Evolutionary conservation across 2,888 invertebrate species (phyloP), one percentile per base, ranked within the genome.

Genomic region (Hesperia comma): DNA sequence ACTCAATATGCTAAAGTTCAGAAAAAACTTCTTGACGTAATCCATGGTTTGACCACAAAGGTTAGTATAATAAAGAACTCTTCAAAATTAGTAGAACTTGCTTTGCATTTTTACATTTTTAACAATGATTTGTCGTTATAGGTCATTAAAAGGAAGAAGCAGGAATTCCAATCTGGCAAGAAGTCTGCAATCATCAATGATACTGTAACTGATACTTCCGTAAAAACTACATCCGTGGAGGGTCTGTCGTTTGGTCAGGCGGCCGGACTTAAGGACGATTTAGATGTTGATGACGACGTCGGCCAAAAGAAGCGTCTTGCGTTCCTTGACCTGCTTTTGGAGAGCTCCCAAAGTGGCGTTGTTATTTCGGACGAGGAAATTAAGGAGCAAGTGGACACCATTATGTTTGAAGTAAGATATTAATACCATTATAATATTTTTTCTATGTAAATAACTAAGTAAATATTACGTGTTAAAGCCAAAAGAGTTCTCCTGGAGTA

Each of bases 281-380:
- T 97, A 75, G 96, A 96, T 80, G 96, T 96, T 54, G 97, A 97
- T 67, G 95, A 95, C 62, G 96, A 96, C 79, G 94, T 96, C 67
- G 96, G 96, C 14, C 95, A 96, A 79, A 97, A 97, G 88, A 96
- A 95, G 78, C 95, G 97, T 75, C 92, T 97, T 61, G 98, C 98
- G 58, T 98, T 98, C 89, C 94, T 98, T 74, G 98, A 98, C 87
- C 92, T 97, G 72, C 93, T 98, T 76, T 92, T 98, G 61, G 96
- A 97, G 82, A 95, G 96, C 75, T 94, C 96, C 68, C 95, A 95
- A 71, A 96, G 95, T 68, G 95, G 96, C 8, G 95, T 93, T 64
- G 94, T 94, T 51, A 94, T 97, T 64, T 94, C 95, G 32, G 96
- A 97, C 70, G 94, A 95, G 71, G 97, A 97, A 87, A 96, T 97